phyloP scores from a whole-genome alignment of 1,140 invertebrate genomes.

The Platorchestia sp. region DNA sequence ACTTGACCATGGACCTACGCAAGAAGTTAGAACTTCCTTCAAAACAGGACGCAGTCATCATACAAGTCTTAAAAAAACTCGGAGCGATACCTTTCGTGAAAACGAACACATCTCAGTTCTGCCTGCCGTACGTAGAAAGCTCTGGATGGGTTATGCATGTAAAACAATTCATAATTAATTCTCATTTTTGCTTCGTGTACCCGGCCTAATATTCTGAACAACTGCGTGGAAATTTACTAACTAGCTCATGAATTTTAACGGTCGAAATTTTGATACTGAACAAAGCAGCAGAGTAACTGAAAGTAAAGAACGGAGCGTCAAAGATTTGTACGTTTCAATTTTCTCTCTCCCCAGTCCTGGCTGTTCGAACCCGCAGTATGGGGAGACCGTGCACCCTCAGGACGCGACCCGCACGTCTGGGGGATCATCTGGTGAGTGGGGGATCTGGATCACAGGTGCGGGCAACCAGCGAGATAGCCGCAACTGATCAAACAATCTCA shows the following conservation, averaged over 20 bases:
- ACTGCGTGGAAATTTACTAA: too few species aligned
- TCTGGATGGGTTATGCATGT: neutral
- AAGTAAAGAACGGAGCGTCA: too few species aligned
- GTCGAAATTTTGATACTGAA: neutral
- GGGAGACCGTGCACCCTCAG: constrained; percentile 71
- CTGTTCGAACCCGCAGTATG: constrained; percentile 73
- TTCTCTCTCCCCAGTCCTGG: constrained; percentile 66
- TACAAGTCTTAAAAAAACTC: constrained; percentile 69
- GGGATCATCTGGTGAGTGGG: constrained; percentile 70
- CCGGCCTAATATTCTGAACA: neutral
- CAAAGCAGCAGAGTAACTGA: neutral
- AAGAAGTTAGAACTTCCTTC: constrained; percentile 70
- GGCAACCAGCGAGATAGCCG: too few species aligned
- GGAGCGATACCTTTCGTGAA: constrained; percentile 73
- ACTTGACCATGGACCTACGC: constrained; percentile 72
- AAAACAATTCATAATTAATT: neutral
- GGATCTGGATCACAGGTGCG: too few species aligned
- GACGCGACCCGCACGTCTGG: constrained; percentile 70
- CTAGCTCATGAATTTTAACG: too few species aligned
- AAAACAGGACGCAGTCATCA: constrained; percentile 69
- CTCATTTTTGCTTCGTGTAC: neutral
- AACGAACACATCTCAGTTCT: constrained; percentile 73
- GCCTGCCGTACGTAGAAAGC: constrained; percentile 59
- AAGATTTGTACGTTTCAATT: neutral
- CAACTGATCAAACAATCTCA: too few species aligned